Evolutionary conservation across 2,888 invertebrate genomes (phyloP).

Genomic region (Chrysodeixis includens): DNA sequence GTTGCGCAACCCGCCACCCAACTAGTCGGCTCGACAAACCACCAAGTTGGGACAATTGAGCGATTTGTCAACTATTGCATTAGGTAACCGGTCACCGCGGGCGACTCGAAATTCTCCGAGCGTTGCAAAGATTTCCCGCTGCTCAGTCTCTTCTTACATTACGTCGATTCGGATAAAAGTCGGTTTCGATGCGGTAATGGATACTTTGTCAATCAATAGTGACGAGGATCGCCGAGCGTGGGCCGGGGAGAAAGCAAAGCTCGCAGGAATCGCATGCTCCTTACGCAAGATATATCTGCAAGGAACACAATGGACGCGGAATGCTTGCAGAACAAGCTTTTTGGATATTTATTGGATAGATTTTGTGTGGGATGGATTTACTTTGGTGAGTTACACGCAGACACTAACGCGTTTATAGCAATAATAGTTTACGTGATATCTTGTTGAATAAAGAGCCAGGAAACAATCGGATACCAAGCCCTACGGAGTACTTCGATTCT

Average conservation of each 20-base stretch:
- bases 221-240: conserved; percentile 78
- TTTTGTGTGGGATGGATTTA: conserved; percentile 87
- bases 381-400: conserved; percentile 73
- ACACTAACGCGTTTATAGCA: conserved; percentile 69
- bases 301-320: conserved; percentile 85
- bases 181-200: conserved; percentile 76
- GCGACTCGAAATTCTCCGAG: conserved; percentile 70
- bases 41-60: conserved; percentile 84
- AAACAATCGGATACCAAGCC: conserved; percentile 26
- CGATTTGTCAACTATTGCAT: conserved; percentile 87
- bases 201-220: conserved; percentile 78
- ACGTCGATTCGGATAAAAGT: conserved; percentile 73
- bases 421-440: conserved; percentile 59
- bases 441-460: conserved; percentile 39
- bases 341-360: conserved; percentile 89
- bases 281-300: conserved; percentile 87
- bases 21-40: conserved; percentile 76
- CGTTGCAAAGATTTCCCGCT: conserved; percentile 60
- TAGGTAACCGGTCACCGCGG: conserved; percentile 79
- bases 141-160: conserved; percentile 74
- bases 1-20: conserved; percentile 82
- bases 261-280: conserved; percentile 79
- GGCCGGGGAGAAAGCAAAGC: conserved; percentile 75
- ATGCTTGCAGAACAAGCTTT: conserved; percentile 87
- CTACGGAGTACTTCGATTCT: conserved; percentile 13